phyloP scores from a whole-genome alignment of 2,113 vertebrate species.

The Eptesicus fuscus region DNA sequence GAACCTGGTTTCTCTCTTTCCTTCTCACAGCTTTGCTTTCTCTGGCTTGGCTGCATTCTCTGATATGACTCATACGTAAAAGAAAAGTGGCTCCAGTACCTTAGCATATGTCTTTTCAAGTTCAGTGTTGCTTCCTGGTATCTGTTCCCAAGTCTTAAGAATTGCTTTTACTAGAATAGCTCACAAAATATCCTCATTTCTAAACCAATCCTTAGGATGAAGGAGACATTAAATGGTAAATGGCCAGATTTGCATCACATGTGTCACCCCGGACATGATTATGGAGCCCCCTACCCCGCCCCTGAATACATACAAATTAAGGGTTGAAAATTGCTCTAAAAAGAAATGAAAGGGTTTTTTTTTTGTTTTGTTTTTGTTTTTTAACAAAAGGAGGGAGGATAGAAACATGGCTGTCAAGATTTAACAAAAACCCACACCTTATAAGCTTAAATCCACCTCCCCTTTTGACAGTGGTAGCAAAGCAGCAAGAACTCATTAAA shows the following conservation, averaged over 20 bases:
- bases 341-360: neutral
- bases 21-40: neutral
- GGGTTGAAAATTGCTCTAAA: neutral
- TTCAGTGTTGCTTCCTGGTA: neutral
- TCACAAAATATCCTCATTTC: neutral
- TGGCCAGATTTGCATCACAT: neutral
- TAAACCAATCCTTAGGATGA: neutral
- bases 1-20: neutral
- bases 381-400: neutral
- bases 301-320: neutral
- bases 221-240: neutral
- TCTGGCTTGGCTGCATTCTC: neutral
- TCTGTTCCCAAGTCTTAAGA: neutral
- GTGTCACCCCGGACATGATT: neutral
- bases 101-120: neutral
- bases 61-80: neutral
- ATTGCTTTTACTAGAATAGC: neutral
- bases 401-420: neutral
- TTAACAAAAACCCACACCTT: neutral
- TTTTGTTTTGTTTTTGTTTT: neutral
- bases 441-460: neutral
- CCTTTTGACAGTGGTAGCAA: neutral
- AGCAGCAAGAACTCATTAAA: neutral
- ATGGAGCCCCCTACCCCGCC: neutral
- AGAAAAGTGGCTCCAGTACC: neutral